phyloP scores from a whole-genome alignment of 2,113 vertebrate species.

The Thunnus maccoyii region DNA sequence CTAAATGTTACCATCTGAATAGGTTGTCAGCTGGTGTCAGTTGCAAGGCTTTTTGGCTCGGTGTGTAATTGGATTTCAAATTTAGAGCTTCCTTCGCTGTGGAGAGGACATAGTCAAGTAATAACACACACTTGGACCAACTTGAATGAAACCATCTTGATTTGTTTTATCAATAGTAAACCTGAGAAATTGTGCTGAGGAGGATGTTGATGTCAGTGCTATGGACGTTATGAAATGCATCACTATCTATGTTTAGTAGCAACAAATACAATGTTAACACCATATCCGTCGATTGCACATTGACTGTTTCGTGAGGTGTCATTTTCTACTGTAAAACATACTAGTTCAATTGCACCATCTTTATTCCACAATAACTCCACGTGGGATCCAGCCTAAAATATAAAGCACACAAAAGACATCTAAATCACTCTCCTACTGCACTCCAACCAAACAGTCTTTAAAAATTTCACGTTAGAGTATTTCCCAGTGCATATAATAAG shows the following conservation, averaged over 20 bases:
- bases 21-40: conserved; percentile 51
- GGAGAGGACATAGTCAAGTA: conserved; percentile 28
- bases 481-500: conserved; percentile 17
- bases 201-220: not conserved
- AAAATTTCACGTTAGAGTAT: not conserved
- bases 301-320: not conserved
- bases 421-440: not conserved
- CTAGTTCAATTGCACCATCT: not conserved
- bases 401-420: not conserved
- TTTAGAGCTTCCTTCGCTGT: conserved; percentile 40
- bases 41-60: conserved; percentile 38
- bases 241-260: not conserved
- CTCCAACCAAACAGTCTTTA: not conserved
- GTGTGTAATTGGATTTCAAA: conserved; percentile 64
- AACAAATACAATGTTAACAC: no score
- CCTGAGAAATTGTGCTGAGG: not conserved
- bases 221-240: not conserved
- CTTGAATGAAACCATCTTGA: conserved; percentile 38
- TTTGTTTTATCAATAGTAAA: conserved; percentile 14
- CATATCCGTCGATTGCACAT: not conserved
- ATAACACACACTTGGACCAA: conserved; percentile 29
- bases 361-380: not conserved
- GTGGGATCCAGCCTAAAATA: not conserved
- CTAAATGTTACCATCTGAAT: conserved; percentile 67
- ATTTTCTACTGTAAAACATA: not conserved